Base-by-base conservation (phyloP, 35 echinoderm and acorn worm genomes). In the Heliocidaris erythrogramma region DNA sequence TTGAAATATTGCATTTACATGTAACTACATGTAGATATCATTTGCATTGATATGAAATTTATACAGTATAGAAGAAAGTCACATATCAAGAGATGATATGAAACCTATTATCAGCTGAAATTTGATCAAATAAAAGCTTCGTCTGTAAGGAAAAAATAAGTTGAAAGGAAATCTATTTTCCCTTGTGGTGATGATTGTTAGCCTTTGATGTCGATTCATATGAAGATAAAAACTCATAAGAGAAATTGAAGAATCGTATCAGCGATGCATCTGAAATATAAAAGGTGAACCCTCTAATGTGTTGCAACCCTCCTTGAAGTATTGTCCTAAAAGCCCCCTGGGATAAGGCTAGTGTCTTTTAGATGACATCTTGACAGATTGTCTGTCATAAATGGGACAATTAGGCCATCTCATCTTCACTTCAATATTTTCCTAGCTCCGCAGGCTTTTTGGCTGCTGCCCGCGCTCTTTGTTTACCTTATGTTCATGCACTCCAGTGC, bases 371-470 rank as follows among this genome's bases (percentile, higher is more conserved):
- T n/a, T 78, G 65, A 78, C 65, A 78, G 65, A 78, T 78, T n/a
- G 65, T 21, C 65, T 78, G 65, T 78, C 65, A 78, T 78, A 78
- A 78, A 78, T 78, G 65, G 65, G 65, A 78, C 65, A 78, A 78
- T 78, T 78, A 78, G 65, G 65, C 65, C 65, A 78, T 78, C 65
- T 78, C 65, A 78, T 78, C 65, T 78, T 78, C 65, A 78, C 65
- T 78, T 78, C 65, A 78, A 78, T 78, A 78, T 78, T 78, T 78
- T 78, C 65, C 65, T 78, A 78, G 65, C 65, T 78, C 65, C 65
- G 65, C 65, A 78, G 65, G 65, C 65, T 78, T 27, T 78, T 78
- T 78, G 65, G 65, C 65, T 78, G 21, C 65, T 78, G 65, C 65
- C 65, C 65, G 21, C 65, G 65, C 65, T 78, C 27, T 21, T 18